Conservation (phyloP, 2,888 invertebrate genomes). For the Eupeodes latifasciatus region DNA sequence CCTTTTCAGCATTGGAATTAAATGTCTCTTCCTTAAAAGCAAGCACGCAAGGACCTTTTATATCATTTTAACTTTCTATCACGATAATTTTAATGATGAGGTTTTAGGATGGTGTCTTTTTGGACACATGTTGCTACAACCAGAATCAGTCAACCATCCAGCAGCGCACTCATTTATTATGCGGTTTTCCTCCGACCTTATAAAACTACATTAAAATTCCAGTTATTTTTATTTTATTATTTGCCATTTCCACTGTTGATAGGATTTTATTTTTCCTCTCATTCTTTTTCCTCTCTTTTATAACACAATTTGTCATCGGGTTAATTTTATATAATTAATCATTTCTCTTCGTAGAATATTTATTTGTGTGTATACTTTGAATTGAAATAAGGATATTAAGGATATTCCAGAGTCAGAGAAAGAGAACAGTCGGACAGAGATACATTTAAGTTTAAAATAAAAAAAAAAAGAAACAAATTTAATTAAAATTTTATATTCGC, state of each 20-base stretch:
- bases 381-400: neutral
- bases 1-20: neutral
- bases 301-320: constrained; percentile 61
- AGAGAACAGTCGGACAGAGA: neutral
- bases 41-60: too few species aligned
- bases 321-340: constrained; percentile 65
- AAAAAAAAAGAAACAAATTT: neutral
- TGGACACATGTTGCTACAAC: constrained; percentile 10
- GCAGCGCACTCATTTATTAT: constrained; percentile 4
- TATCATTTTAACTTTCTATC: neutral
- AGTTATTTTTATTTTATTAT: neutral
- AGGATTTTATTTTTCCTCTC: neutral
- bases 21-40: neutral
- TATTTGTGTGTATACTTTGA: neutral
- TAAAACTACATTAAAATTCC: constrained; percentile 23
- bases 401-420: neutral
- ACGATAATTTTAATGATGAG: neutral
- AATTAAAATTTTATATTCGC: neutral
- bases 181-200: neutral
- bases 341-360: constrained; percentile 26
- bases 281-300: neutral
- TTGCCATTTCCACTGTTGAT: neutral
- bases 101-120: neutral
- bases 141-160: neutral
- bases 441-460: neutral